Percentiles rank a stretch among this genome's conserved stretches.
Evolutionary conservation across 2,113 vertebrate species (phyloP).

Genomic region (Cepphus grylle): DNA sequence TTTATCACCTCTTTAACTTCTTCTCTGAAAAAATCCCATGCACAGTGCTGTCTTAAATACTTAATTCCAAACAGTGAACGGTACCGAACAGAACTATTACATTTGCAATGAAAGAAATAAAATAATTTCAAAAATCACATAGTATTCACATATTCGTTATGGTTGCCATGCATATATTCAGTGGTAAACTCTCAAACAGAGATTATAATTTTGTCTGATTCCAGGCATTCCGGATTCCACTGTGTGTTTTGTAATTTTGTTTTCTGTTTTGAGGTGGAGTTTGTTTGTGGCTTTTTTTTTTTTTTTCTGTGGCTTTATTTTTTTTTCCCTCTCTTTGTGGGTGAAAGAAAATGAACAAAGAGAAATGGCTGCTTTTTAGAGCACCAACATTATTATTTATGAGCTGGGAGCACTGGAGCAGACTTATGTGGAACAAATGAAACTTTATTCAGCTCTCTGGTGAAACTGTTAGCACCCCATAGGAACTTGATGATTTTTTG

Average conservation of each 20-base stretch:
- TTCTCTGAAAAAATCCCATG: background rate
- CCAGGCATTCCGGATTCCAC: background rate
- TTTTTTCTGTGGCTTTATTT: background rate
- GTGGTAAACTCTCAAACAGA: background rate
- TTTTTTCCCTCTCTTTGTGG: background rate
- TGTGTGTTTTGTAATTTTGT: background rate
- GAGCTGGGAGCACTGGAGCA: background rate
- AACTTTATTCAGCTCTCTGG: background rate
- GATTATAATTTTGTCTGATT: background rate
- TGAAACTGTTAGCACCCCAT: background rate
- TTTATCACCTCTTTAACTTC: background rate
- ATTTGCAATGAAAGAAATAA: background rate
- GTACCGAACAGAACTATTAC: background rate
- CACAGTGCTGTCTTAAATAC: background rate
- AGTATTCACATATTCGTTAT: background rate
- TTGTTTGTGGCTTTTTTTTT: background rate
- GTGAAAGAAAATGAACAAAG: background rate
- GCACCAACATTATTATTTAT: background rate
- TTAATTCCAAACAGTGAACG: background rate
- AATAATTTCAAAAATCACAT: background rate
- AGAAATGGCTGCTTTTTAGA: background rate
- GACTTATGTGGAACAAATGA: background rate
- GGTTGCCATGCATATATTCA: background rate
- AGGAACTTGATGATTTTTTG: background rate
- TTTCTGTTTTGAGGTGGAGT: background rate